Evolutionary conservation across 2,888 invertebrate species (phyloP), one percentile per base, ranked within the genome.

Genomic region (Xestia rhomboidea): DNA sequence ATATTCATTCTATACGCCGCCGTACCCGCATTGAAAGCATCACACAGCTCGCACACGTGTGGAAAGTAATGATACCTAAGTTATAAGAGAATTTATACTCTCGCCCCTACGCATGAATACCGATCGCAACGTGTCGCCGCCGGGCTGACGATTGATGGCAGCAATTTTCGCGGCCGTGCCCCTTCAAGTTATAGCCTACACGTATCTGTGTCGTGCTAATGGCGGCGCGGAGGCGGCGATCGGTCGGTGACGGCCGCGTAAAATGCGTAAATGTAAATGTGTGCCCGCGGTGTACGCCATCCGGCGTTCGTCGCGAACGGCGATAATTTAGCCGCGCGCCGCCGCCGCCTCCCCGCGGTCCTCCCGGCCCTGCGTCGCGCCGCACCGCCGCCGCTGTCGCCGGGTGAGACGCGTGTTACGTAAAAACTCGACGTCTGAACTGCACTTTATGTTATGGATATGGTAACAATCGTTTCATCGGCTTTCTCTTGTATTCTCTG

Each of bases 231-330:
- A 90, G 91, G 90, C 93, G 92, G 91, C 91, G 91, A 89, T 89
- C 92, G 92, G 89, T 84, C 91, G 92, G 89, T 89, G 91, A 91
- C 92, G 90, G 91, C 87, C 92, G 93, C 93, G 93, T 93, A 92
- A 93, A 93, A 92, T 92, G 94, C 92, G 93, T 93, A 89, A 91
- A 93, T 93, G 93, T 91, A 92, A 92, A 94, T 93, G 93, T 90
- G 90, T 88, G 90, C 90, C 86, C 90, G 88, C 87, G 88, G 84
- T 88, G 84, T 86, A 80, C 71, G 86, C 87, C 80, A 84, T 83
- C 84, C 84, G 84, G 76, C 86, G 80, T 73, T 85, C 87, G 85
- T 75, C 71, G 85, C 85, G 75, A 82, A 68, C 68, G 75, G 77
- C 83, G 90, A 91, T 92, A 91, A 93, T 91, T 92, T 89, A 90